phyloP scores from a whole-genome alignment of 1,140 invertebrate genomes.

The Goniozus legneri region DNA sequence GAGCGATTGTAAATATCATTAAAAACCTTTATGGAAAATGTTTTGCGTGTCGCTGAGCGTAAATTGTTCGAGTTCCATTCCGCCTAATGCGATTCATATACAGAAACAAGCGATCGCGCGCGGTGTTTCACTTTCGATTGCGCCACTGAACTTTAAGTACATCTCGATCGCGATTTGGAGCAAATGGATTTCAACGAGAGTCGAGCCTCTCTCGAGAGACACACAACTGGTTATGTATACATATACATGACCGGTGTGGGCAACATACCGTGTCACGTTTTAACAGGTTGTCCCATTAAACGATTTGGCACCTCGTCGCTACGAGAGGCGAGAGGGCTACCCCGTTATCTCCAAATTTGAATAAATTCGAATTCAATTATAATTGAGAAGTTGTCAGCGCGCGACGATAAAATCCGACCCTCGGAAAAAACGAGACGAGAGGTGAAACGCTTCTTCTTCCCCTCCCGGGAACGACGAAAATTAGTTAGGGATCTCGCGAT shows the following conservation, averaged over 20 bases:
- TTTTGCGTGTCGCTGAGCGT: too few relatives aligned
- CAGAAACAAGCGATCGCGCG: too few relatives aligned
- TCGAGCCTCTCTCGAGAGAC: neutral
- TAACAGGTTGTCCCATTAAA: constrained; percentile 42
- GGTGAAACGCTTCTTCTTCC: neutral
- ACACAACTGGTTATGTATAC: constrained; percentile 36
- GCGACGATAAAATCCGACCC: constrained; percentile 26
- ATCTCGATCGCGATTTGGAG: constrained; percentile 9
- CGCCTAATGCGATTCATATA: too few relatives aligned
- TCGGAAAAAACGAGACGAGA: neutral
- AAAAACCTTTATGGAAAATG: too few relatives aligned
- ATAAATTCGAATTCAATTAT: constrained; percentile 38
- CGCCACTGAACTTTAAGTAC: too few relatives aligned
- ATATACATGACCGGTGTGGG: constrained; percentile 14
- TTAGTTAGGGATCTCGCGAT: too few relatives aligned
- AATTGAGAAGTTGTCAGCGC: constrained; percentile 39
- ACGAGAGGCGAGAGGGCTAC: constrained; percentile 3
- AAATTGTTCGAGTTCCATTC: too few relatives aligned
- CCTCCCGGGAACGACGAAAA: neutral
- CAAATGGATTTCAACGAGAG: constrained; percentile 11
- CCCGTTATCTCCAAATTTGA: constrained; percentile 33
- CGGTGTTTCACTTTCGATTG: too few relatives aligned
- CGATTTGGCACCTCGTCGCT: constrained; percentile 29
- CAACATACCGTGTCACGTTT: constrained; percentile 38
- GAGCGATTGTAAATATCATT: too few relatives aligned